Evolutionary conservation across 2,888 invertebrate genomes (phyloP).

Genomic region (Ochropleura leucogaster): DNA sequence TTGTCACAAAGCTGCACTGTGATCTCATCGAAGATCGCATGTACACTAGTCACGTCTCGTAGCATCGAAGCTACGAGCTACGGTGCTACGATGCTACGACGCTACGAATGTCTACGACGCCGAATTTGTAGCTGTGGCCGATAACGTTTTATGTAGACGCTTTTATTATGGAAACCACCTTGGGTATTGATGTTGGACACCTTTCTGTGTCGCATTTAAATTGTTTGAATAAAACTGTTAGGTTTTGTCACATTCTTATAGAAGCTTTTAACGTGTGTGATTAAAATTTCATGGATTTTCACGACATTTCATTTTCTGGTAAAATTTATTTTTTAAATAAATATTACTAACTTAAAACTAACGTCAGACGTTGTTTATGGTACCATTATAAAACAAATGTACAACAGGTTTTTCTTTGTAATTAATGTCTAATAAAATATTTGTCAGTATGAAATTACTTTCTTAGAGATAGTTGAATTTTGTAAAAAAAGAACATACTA

Average conservation of each 20-base stretch:
- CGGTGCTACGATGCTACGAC: slow-evolving; percentile 52
- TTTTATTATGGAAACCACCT: slow-evolving; percentile 57
- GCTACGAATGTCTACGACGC: slow-evolving; percentile 59
- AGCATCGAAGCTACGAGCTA: slow-evolving; percentile 54
- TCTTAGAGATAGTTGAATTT: neutral
- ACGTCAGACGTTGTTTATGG: neutral
- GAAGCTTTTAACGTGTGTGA: neutral
- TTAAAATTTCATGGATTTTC: neutral
- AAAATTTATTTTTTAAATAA: neutral
- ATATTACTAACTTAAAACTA: too few species aligned
- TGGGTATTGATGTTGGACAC: slow-evolving; percentile 28
- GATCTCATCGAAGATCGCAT: slow-evolving; percentile 62
- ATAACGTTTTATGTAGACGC: slow-evolving; percentile 53
- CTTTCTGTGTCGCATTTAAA: slow-evolving; percentile 35
- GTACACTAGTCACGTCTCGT: slow-evolving; percentile 63
- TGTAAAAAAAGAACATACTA: neutral
- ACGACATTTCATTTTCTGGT: too few species aligned
- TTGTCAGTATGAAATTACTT: neutral
- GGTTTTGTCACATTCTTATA: neutral
- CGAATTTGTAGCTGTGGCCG: slow-evolving; percentile 61
- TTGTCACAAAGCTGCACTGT: slow-evolving; percentile 60
- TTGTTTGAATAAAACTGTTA: slow-evolving; percentile 11
- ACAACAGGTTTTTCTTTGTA: neutral
- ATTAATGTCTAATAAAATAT: too few species aligned
- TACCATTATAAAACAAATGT: neutral